phyloP scores from a whole-genome alignment of 2,888 invertebrate species.

The Acleris cristana region DNA sequence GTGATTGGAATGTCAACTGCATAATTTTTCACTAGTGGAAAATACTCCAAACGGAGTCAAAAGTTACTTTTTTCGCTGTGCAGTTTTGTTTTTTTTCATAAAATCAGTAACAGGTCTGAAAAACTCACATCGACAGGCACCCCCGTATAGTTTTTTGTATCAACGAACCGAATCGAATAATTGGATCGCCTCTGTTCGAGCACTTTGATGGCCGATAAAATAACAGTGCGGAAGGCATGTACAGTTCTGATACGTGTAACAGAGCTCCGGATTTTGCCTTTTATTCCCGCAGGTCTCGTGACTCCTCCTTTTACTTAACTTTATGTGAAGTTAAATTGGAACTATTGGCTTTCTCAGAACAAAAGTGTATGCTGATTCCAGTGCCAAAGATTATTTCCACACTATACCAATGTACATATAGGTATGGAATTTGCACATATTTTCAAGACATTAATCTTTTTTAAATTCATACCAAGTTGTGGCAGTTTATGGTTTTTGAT shows the following conservation, averaged over 20 bases:
- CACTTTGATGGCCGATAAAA: constrained; percentile 26
- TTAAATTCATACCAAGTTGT: too few relatives aligned
- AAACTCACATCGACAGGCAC: not conserved
- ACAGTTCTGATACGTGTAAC: constrained; percentile 14
- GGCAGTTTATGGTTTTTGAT: too few relatives aligned
- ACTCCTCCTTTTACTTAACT: constrained; percentile 6
- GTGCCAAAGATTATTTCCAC: not conserved
- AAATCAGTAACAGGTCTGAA: constrained; percentile 2
- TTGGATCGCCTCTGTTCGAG: constrained; percentile 21
- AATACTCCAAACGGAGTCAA: too few relatives aligned
- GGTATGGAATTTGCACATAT: too few relatives aligned
- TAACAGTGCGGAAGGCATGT: constrained; percentile 17
- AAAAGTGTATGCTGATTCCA: constrained; percentile 2
- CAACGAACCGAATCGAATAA: constrained; percentile 19
- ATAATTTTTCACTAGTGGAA: too few relatives aligned
- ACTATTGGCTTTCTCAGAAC: not conserved
- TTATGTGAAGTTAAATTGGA: constrained; percentile 4
- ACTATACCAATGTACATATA: not conserved
- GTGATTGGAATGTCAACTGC: too few relatives aligned
- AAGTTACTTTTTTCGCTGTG: not conserved
- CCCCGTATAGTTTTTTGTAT: constrained; percentile 17
- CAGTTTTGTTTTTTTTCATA: constrained; percentile 45
- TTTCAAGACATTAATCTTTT: too few relatives aligned
- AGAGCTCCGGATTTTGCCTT: constrained; percentile 3
- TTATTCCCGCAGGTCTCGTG: constrained; percentile 5